Evolutionary conservation across 2,888 invertebrate species (phyloP).

Genomic region (Busseola fusca): DNA sequence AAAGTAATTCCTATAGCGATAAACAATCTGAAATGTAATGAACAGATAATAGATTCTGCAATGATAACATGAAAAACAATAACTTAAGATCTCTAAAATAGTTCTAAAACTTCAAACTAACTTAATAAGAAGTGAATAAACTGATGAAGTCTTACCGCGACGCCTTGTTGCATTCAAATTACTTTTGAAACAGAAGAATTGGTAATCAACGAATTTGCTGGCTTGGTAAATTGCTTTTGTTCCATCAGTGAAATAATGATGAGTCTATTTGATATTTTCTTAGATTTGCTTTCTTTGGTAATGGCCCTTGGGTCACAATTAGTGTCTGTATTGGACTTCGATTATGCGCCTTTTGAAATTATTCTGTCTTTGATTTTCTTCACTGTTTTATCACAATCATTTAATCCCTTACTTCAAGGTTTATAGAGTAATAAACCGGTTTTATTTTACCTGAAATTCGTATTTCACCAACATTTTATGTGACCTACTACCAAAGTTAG

Average conservation of each 20-base stretch:
- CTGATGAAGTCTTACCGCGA: slow-evolving; percentile 21
- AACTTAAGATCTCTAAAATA: slow-evolving; percentile 15
- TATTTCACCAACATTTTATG: slow-evolving; percentile 12
- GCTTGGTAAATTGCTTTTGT: slow-evolving; percentile 47
- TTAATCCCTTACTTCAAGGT: neutral
- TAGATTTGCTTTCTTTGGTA: slow-evolving; percentile 12
- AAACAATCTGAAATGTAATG: neutral
- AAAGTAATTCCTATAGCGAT: neutral
- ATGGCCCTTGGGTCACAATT: slow-evolving; percentile 3
- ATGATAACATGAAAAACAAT: slow-evolving; percentile 7
- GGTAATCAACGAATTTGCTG: slow-evolving; percentile 35
- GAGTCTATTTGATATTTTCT: slow-evolving; percentile 25
- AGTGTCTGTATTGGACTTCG: neutral
- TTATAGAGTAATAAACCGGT: neutral
- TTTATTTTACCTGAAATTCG: slow-evolving; percentile 29
- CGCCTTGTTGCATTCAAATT: slow-evolving; percentile 46
- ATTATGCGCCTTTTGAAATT: neutral
- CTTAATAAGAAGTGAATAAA: slow-evolving; percentile 24
- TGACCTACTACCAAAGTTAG: slow-evolving; percentile 33
- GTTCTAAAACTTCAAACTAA: slow-evolving; percentile 19
- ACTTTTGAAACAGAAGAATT: slow-evolving; percentile 40
- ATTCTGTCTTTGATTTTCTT: neutral
- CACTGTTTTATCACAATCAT: neutral
- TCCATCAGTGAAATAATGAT: slow-evolving; percentile 31
- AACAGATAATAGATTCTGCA: neutral